phyloP scores from a whole-genome alignment of 1,140 invertebrate genomes.

The Macrobrachium rosenbergii region DNA sequence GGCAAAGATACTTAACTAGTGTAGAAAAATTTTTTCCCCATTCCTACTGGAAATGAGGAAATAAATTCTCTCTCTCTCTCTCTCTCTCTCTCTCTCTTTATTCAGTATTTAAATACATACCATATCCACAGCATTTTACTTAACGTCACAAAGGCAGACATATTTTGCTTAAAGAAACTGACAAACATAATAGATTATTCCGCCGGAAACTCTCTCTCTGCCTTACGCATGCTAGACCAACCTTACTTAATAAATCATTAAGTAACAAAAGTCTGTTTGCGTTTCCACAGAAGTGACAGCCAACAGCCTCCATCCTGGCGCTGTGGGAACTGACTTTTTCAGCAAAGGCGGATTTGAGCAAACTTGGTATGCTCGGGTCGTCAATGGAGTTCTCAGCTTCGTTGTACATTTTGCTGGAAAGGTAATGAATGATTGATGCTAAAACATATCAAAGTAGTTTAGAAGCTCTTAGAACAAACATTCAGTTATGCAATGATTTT shows the following conservation, averaged over 20 bases:
- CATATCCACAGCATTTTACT: neutral
- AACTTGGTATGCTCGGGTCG: neutral
- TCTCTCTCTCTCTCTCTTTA: too few relatives aligned
- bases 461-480: too few relatives aligned
- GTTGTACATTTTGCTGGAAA: constrained; percentile 17
- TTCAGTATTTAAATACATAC: neutral
- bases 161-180: too few relatives aligned
- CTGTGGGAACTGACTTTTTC: constrained; percentile 25
- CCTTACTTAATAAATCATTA: neutral
- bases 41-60: too few relatives aligned
- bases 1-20: too few relatives aligned
- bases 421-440: neutral
- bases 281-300: constrained; percentile 7
- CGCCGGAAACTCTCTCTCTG: too few relatives aligned
- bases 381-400: neutral
- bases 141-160: too few relatives aligned
- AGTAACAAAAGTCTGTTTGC: neutral
- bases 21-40: too few relatives aligned
- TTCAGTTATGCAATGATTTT: too few relatives aligned
- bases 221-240: neutral
- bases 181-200: too few relatives aligned
- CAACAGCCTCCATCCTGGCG: constrained; percentile 33
- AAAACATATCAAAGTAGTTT: too few relatives aligned
- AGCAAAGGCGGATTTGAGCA: neutral
- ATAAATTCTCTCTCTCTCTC: too few relatives aligned